A percentile compares a stretch with the other conserved stretches of the same genome.
Evolutionary conservation across 2,113 vertebrate genomes (phyloP).

Genomic region (Eptatretus burgeri): DNA sequence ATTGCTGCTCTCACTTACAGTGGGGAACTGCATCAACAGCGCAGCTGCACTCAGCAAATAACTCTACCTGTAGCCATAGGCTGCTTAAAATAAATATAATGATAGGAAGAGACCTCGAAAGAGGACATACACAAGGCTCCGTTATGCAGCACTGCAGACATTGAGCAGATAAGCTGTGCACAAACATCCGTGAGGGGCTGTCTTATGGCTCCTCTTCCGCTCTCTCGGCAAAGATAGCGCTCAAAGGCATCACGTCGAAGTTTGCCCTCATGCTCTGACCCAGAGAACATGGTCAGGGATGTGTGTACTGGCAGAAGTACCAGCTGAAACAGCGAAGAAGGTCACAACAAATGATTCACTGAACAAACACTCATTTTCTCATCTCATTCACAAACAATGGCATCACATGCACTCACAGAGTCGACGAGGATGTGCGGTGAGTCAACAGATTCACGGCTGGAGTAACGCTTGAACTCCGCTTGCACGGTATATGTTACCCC

Average conservation of each 20-base stretch:
- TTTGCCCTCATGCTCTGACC: conserved; percentile 28
- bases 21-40: no score
- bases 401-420: conserved; percentile 27
- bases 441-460: conserved; percentile 19
- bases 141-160: conserved; percentile 41
- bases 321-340: conserved; percentile 19
- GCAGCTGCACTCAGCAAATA: no score
- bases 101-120: no score
- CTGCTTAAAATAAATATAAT: no score
- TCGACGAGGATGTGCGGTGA: conserved; percentile 36
- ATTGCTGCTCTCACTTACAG: no score
- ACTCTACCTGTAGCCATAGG: no score
- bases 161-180: conserved; percentile 38
- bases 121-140: conserved; percentile 47
- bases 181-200: conserved; percentile 31
- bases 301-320: conserved; percentile 43
- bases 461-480: conserved; percentile 37
- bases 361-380: no score
- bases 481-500: conserved; percentile 37
- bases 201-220: conserved; percentile 22
- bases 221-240: conserved; percentile 45
- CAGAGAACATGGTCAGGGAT: conserved; percentile 59
- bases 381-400: no score
- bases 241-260: conserved; percentile 37
- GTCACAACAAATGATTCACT: not conserved